These are phyloP conservation scores for Acanthosepion lycidas DNA, from an alignment of 2,888 invertebrate genomes.

Conservation along the genomic window DNA sequence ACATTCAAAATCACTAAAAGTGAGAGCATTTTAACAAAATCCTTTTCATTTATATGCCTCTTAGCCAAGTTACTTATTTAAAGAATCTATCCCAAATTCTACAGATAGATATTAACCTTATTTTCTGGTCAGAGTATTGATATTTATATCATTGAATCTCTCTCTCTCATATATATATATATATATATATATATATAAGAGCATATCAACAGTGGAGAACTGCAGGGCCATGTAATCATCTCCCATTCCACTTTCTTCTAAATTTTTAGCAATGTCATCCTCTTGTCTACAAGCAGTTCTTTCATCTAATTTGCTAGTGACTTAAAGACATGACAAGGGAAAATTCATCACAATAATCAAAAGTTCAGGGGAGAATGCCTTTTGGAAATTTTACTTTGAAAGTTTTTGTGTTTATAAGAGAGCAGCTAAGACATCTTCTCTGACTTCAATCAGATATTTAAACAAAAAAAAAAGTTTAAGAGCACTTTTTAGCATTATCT, in stretches of 20 bases:
- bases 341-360: background rate
- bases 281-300: slow-evolving; percentile 7
- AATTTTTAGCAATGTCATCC: background rate
- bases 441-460: background rate
- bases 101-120: background rate
- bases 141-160: background rate
- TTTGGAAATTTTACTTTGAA: background rate
- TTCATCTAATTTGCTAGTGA: background rate
- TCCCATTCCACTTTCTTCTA: background rate
- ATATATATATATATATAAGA: background rate
- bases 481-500: background rate
- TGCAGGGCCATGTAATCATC: slow-evolving; percentile 33
- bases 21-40: slow-evolving; percentile 18
- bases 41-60: slow-evolving; percentile 1
- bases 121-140: slow-evolving; percentile 6
- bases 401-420: background rate
- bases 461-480: background rate
- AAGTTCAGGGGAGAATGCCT: background rate
- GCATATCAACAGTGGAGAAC: background rate
- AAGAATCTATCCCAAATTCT: background rate
- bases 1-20: background rate
- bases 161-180: background rate
- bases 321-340: background rate
- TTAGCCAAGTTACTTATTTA: slow-evolving; percentile 22
- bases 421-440: background rate